Conservation (phyloP, 2,113 vertebrate species). For the Myotis brandtii region DNA sequence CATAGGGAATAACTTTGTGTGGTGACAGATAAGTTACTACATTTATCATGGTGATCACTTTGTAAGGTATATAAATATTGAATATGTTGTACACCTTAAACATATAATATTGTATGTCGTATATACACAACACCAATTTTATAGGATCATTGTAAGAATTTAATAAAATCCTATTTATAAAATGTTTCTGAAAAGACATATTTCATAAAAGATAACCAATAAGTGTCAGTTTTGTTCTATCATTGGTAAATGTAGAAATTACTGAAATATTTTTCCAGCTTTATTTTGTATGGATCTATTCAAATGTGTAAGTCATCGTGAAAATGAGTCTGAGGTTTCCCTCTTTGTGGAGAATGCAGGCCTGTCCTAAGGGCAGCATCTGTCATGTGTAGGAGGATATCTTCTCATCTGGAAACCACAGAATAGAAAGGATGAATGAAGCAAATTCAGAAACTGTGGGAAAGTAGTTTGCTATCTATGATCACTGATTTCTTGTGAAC, state of each 20-base stretch:
- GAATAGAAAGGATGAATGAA: background rate
- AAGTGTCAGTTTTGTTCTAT: background rate
- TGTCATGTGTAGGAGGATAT: background rate
- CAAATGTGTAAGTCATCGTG: background rate
- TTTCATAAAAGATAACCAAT: background rate
- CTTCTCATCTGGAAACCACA: background rate
- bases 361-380: background rate
- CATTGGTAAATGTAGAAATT: background rate
- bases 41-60: background rate
- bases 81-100: background rate
- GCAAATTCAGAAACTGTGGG: background rate
- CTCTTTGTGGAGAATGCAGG: fast-evolving
- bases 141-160: background rate
- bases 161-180: background rate
- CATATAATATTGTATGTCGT: background rate
- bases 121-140: background rate
- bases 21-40: background rate
- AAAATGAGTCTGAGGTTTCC: background rate
- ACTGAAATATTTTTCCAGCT: background rate
- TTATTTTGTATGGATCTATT: background rate
- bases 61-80: background rate
- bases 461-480: background rate
- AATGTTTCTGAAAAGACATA: background rate
- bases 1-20: background rate
- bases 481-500: background rate